phyloP scores from a whole-genome alignment of 2,797 vertebrate species.

The Microctenopoma lineatum region DNA sequence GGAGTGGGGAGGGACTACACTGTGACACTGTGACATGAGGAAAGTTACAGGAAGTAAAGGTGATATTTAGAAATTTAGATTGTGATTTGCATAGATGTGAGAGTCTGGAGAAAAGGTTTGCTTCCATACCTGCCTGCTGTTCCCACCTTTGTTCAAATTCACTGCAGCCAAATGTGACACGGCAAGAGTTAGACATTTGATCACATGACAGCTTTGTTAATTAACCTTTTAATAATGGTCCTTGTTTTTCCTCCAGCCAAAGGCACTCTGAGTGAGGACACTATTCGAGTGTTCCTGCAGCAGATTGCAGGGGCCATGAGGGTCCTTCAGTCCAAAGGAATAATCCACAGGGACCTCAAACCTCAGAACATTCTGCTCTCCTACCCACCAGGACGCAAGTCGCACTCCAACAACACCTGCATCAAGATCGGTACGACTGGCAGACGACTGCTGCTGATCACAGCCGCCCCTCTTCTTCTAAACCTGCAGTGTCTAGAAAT shows the following conservation, averaged over 20 bases:
- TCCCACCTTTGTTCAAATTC: background rate
- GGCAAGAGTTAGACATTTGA: too few relatives aligned
- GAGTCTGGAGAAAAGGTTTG: background rate
- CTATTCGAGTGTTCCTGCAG: conserved; percentile 95
- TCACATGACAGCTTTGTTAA: too few relatives aligned
- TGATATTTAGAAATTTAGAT: background rate
- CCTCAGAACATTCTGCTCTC: conserved; percentile 97
- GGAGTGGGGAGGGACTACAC: conserved; percentile 14
- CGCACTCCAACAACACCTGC: conserved; percentile 94
- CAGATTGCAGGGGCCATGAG: conserved; percentile 97
- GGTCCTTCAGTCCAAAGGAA: conserved; percentile 93
- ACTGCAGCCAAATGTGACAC: too few relatives aligned
- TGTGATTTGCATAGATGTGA: background rate
- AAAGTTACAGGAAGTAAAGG: conserved; percentile 5
- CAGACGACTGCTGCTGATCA: too few relatives aligned
- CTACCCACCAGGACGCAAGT: conserved; percentile 89
- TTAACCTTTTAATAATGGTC: background rate
- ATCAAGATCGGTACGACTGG: conserved; percentile 90
- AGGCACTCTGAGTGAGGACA: conserved; percentile 97
- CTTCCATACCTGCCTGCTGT: background rate
- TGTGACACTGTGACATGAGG: background rate
- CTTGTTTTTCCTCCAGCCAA: conserved; percentile 84
- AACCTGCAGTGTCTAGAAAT: too few relatives aligned
- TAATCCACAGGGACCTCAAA: conserved; percentile 97
- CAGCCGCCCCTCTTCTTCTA: too few relatives aligned